These are phyloP conservation scores for Lytechinus variegatus DNA, from an alignment of 35 echinoderm and acorn worm species.

Conservation along the genomic window DNA sequence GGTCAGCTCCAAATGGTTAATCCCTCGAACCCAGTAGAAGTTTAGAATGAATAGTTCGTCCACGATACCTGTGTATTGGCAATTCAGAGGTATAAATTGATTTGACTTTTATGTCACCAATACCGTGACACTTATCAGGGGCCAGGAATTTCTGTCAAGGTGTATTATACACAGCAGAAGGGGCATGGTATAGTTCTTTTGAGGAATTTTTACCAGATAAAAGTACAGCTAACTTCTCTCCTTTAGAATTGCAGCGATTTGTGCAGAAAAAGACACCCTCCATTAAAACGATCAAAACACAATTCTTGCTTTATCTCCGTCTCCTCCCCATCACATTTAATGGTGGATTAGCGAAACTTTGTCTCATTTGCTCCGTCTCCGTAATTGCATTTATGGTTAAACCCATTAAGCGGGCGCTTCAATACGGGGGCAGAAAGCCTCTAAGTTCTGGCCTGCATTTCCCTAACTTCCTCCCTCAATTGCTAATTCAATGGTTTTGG, in stretches of 20 bases:
- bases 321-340: not conserved
- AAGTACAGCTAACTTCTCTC: conserved; percentile 1
- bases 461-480: not conserved
- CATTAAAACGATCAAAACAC: not conserved
- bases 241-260: conserved; percentile 1
- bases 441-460: conserved; percentile 12
- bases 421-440: conserved; percentile 14
- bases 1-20: not conserved
- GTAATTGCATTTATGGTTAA: conserved; percentile 16
- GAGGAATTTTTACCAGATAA: not conserved
- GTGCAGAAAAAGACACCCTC: not conserved
- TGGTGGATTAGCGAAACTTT: not conserved
- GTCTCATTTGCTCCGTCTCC: conserved; percentile 8
- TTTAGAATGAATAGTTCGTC: not conserved
- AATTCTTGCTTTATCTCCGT: not conserved
- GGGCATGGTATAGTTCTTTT: not conserved
- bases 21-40: not conserved
- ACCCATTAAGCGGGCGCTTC: not conserved
- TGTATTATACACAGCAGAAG: not conserved
- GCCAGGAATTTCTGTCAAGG: not conserved
- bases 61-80: not conserved
- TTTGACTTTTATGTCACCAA: not conserved
- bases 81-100: not conserved
- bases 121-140: not conserved
- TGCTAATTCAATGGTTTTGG: conserved; percentile 26